phyloP scores from a whole-genome alignment of 1,140 invertebrate species.

The Gonioctena quinquepunctata region DNA sequence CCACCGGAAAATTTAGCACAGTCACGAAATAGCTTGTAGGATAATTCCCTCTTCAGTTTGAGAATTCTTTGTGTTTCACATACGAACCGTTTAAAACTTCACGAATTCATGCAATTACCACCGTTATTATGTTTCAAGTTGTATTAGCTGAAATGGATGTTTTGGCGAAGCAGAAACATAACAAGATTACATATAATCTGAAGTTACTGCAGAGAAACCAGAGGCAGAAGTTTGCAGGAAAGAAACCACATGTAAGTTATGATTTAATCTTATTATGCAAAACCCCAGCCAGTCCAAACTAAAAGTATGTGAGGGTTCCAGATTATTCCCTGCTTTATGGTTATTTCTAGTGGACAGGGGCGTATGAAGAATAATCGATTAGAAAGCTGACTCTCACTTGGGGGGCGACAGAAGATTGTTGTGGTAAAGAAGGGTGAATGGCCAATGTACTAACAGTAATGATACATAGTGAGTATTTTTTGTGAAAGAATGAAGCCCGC shows the following conservation, averaged over 20 bases:
- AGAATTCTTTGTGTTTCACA: not conserved
- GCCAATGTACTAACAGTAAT: not conserved
- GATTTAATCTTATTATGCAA: not conserved
- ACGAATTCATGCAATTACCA: too few species aligned
- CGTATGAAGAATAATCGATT: not conserved
- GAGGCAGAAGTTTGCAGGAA: not conserved
- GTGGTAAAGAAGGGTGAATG: not conserved
- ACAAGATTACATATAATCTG: not conserved
- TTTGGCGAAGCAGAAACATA: not conserved
- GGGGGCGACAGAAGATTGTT: too few species aligned
- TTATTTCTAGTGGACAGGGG: not conserved
- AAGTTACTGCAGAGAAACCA: not conserved
- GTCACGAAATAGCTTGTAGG: too few species aligned
- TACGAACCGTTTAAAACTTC: not conserved
- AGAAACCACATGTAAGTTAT: not conserved
- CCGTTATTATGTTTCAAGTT: not conserved
- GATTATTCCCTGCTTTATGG: not conserved
- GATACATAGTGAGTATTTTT: not conserved
- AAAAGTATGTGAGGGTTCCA: not conserved
- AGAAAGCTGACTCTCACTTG: not conserved
- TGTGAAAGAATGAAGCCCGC: too few species aligned
- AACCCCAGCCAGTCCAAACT: not conserved
- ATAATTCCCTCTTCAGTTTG: too few species aligned
- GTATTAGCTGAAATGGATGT: not conserved
- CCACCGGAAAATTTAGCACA: too few species aligned